Evolutionary conservation across 1,140 invertebrate genomes (phyloP), one percentile per base, ranked within the genome.

Genomic region (Heliconius hermathena): DNA sequence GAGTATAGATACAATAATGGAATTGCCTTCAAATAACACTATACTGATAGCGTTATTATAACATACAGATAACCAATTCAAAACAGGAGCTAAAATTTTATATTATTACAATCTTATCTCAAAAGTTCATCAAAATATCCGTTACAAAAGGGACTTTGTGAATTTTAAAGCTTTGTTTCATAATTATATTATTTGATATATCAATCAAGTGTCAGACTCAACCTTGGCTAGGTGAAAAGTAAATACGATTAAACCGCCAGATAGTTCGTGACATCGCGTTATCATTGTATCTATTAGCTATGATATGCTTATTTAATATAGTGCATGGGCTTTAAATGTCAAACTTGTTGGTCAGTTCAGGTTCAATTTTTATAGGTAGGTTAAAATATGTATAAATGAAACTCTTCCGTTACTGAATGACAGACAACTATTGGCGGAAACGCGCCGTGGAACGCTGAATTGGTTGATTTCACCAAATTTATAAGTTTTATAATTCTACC

Each of bases 161-260:
- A 79, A 79, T 79, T 57, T 74, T 72, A 72, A 75, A 60, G 76
- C 73, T 78, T 80, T 70, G 72, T 81, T 74, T 78, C 73, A 80
- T 83, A 82, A 82, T 83, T 79, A 71, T 81, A 76, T 82, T 54
- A 79, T 79, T 77, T 77, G 77, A 78, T 77, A 80, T 83, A 83
- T 83, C 82, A 81, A 81, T 83, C 79, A 79, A 26, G 29, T 81
- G 82, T 81, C 82, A 77, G 16, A 71, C 8, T 1, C 41, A 49
- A 36, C 81, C 81, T 77, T 79, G 77, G 57, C 49, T 54, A 57
- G 70, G 80, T 81, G 80, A 76, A 76, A 79, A 82, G 81, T 75
- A 76, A 80, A 80, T 73, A 76, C 46, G 79, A 80, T 80, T 49
- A 41, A 72, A 4, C n/a, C 20, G n/a, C 16, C 22, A 60, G 77